These are phyloP conservation scores for Apotomis capreana DNA, from an alignment of 2,888 invertebrate species.

Conservation along the genomic window DNA sequence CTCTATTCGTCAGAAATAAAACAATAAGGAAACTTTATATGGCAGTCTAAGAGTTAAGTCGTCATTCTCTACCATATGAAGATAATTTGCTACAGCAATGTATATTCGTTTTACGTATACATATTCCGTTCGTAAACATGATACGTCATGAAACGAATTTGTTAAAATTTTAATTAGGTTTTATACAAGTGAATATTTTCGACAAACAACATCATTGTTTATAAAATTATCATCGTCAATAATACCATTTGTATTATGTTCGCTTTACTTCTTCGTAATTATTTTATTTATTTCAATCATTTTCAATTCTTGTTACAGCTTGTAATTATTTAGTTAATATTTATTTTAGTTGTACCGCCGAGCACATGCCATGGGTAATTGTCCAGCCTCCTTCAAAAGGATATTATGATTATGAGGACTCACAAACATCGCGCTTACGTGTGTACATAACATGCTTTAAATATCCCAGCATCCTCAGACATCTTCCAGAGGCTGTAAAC, in stretches of 20 bases:
- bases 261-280: too few relatives aligned
- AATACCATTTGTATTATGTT: too few relatives aligned
- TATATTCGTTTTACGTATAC: not conserved
- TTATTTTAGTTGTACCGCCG: too few relatives aligned
- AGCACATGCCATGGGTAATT: too few relatives aligned
- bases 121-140: not conserved
- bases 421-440: too few relatives aligned
- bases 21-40: conserved; percentile 37
- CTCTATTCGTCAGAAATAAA: conserved; percentile 34
- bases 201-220: too few relatives aligned
- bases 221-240: too few relatives aligned
- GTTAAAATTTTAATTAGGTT: not conserved
- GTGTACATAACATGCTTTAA: not conserved
- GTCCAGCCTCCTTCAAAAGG: too few relatives aligned
- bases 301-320: too few relatives aligned
- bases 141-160: not conserved
- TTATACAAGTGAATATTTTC: not conserved
- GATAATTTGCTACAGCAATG: not conserved
- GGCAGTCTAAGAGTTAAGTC: conserved; percentile 10
- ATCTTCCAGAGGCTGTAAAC: conserved; percentile 34
- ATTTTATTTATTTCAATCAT: too few relatives aligned
- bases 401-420: too few relatives aligned
- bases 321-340: too few relatives aligned
- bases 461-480: conserved; percentile 5
- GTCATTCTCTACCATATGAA: conserved; percentile 10